Evolutionary conservation across 2,888 invertebrate species (phyloP).

Genomic region (Tachina fera): DNA sequence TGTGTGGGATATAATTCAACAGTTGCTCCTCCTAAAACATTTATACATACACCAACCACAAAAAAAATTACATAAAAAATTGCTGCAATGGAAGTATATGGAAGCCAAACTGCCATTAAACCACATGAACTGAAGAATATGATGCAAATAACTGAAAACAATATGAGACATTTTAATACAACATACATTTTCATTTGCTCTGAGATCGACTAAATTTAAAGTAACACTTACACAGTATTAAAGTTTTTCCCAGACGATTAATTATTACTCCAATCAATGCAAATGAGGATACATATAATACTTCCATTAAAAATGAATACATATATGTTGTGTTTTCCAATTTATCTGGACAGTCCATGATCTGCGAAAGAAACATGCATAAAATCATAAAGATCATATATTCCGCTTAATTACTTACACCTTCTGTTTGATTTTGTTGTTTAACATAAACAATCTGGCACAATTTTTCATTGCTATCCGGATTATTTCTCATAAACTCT

Average conservation of each 20-base stretch:
- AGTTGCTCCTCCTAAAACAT: conserved; percentile 78
- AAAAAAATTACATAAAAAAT: conserved; percentile 77
- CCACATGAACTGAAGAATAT: conserved; percentile 75
- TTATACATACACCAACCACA: conserved; percentile 75
- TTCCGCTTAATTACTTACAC: conserved; percentile 24
- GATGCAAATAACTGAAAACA: conserved; percentile 74
- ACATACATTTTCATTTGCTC: too few species aligned
- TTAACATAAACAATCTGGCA: conserved; percentile 77
- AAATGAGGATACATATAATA: conserved; percentile 76
- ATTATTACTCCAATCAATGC: conserved; percentile 78
- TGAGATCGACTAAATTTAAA: not conserved
- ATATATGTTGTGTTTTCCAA: conserved; percentile 77
- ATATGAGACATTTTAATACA: not conserved
- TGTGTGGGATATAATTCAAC: conserved; percentile 81
- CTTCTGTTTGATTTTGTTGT: conserved; percentile 60
- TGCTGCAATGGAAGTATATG: conserved; percentile 74
- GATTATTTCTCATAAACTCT: conserved; percentile 75
- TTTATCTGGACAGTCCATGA: conserved; percentile 74
- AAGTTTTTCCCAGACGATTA: conserved; percentile 78
- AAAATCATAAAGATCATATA: not conserved
- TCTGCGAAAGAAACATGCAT: conserved; percentile 50
- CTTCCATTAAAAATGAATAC: conserved; percentile 77
- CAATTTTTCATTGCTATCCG: conserved; percentile 73
- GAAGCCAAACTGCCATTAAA: conserved; percentile 74
- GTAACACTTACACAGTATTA: conserved; percentile 76